These are phyloP conservation scores for Phymanthus crucifer DNA, from an alignment of 92 coral and sea anemone genomes.

Conservation along the genomic window DNA sequence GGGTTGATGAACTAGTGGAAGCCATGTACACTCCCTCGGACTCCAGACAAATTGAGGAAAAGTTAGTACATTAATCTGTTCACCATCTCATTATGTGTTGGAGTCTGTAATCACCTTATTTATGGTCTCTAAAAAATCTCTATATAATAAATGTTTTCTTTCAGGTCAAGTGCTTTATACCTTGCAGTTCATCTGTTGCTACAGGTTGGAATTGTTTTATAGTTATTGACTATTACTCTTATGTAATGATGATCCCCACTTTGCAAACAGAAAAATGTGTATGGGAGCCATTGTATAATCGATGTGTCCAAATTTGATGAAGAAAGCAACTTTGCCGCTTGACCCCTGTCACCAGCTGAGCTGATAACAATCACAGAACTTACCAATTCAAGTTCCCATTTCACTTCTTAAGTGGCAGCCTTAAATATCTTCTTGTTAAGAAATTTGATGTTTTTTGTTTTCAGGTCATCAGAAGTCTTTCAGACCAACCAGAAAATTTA, in stretches of 20 bases:
- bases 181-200: constrained; percentile 59
- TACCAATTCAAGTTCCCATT: too few species aligned
- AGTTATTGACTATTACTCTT: not conserved
- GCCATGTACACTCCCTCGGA: constrained; percentile 88
- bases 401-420: not conserved
- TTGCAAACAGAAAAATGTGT: too few species aligned
- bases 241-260: too few species aligned
- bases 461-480: constrained; percentile 61
- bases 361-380: too few species aligned
- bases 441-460: not conserved
- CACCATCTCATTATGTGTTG: too few species aligned
- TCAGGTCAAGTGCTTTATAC: constrained; percentile 69
- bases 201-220: constrained; percentile 46
- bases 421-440: not conserved
- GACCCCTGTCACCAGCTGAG: too few species aligned
- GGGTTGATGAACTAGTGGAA: constrained; percentile 82
- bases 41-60: constrained; percentile 71
- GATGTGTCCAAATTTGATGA: too few species aligned
- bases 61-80: constrained; percentile 37
- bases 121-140: not conserved
- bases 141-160: not conserved
- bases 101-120: too few species aligned
- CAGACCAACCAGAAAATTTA: constrained; percentile 54
- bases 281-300: too few species aligned
- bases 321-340: too few species aligned